These are phyloP conservation scores for Muraenolepis orangiensis DNA, from an alignment of 2,797 vertebrate genomes.

Conservation along the genomic window DNA sequence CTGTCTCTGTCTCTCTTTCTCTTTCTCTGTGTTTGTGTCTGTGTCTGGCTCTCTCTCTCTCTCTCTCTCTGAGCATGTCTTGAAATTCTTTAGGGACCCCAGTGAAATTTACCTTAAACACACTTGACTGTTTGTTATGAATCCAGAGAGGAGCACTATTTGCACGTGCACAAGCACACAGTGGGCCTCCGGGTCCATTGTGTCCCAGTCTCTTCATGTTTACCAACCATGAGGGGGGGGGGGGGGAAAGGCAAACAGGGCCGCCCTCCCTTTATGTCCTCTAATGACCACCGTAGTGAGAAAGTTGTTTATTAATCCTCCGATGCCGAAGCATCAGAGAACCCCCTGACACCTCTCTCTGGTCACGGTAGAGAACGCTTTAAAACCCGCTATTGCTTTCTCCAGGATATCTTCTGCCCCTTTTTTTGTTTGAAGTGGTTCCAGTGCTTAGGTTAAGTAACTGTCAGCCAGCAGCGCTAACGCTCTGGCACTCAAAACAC, in stretches of 20 bases:
- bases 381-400: background rate
- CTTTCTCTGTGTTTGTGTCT: background rate
- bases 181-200: constrained; percentile 33
- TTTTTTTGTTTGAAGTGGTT: too few relatives aligned
- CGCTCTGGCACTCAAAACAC: background rate
- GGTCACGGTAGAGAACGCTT: background rate
- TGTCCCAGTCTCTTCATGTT: constrained; percentile 52
- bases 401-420: background rate
- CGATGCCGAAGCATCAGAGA: too few relatives aligned
- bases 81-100: too few relatives aligned
- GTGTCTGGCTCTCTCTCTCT: too few relatives aligned
- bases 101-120: background rate
- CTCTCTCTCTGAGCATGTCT: background rate
- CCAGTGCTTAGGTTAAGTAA: background rate
- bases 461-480: background rate
- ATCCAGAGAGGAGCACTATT: background rate
- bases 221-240: constrained; percentile 64
- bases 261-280: constrained; percentile 46
- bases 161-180: background rate
- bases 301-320: background rate
- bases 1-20: too few relatives aligned
- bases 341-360: too few relatives aligned
- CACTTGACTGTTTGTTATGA: background rate
- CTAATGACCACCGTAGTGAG: constrained; percentile 45
- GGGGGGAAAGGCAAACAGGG: constrained; percentile 62